phyloP scores from a whole-genome alignment of 2,888 invertebrate genomes.

The Girardia tigrina region DNA sequence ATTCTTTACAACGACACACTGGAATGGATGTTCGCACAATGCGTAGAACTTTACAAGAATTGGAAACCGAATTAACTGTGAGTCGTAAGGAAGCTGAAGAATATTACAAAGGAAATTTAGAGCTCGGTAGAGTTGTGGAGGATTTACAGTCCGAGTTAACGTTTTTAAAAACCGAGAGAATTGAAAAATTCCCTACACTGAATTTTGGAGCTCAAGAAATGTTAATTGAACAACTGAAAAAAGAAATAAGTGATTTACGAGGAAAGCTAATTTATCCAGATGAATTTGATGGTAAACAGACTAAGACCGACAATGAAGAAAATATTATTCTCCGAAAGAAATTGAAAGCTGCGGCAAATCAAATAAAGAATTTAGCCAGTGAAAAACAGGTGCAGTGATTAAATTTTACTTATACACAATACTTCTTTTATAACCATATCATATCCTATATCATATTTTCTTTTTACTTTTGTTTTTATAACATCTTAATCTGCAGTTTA shows the following conservation, averaged over 20 bases:
- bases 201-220: conserved; percentile 12
- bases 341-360: conserved; percentile 19
- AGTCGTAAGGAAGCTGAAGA: conserved; percentile 12
- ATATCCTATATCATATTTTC: no score
- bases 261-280: neutral
- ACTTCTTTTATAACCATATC: no score
- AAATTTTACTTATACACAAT: no score
- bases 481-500: no score
- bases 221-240: conserved; percentile 11
- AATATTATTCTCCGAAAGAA: neutral
- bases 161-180: neutral
- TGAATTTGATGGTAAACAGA: neutral
- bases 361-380: neutral
- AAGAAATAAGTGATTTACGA: neutral
- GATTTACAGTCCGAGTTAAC: conserved; percentile 6
- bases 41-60: neutral
- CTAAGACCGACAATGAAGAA: neutral
- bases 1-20: neutral
- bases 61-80: neutral
- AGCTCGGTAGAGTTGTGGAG: neutral
- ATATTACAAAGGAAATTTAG: conserved; percentile 9
- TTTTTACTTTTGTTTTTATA: no score
- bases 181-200: neutral
- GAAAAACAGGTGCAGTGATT: conserved; percentile 23
- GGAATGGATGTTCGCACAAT: conserved; percentile 9